Evolutionary conservation across 1,140 invertebrate species (phyloP).

Genomic region (Cherax destructor): DNA sequence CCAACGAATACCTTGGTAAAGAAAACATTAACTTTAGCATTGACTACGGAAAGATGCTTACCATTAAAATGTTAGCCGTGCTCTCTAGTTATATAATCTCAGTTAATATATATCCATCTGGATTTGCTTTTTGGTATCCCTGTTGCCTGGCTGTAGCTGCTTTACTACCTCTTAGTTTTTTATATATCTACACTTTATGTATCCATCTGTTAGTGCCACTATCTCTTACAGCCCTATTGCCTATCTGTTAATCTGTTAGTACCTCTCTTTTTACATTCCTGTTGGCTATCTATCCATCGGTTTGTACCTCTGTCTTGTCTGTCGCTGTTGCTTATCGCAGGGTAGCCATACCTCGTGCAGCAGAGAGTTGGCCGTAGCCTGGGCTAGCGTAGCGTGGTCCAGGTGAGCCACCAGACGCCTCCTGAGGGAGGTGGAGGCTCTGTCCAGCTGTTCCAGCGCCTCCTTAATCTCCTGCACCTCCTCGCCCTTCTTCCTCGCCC

Average conservation of each 20-base stretch:
- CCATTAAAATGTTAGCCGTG: no score
- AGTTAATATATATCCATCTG: no score
- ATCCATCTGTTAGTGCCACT: no score
- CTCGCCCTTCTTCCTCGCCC: slow-evolving; percentile 20
- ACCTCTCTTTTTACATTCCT: neutral
- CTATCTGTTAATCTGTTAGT: neutral
- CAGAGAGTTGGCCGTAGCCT: slow-evolving; percentile 20
- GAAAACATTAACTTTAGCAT: no score
- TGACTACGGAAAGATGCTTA: no score
- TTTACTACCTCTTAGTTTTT: neutral
- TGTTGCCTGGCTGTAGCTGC: no score
- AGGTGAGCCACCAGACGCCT: slow-evolving; percentile 14
- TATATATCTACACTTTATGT: no score
- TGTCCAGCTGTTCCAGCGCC: slow-evolving; percentile 24
- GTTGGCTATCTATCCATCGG: no score
- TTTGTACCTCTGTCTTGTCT: neutral
- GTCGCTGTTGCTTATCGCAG: neutral
- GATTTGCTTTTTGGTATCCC: no score
- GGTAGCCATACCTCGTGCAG: slow-evolving; percentile 15
- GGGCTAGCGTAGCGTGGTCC: slow-evolving; percentile 14
- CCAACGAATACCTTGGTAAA: no score
- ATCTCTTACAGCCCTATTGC: neutral
- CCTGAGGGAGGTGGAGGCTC: neutral
- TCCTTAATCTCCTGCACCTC: neutral
- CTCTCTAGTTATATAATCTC: no score